Evolutionary conservation across 2,113 vertebrate genomes (phyloP).

Genomic region (Lampris megalopsis): DNA sequence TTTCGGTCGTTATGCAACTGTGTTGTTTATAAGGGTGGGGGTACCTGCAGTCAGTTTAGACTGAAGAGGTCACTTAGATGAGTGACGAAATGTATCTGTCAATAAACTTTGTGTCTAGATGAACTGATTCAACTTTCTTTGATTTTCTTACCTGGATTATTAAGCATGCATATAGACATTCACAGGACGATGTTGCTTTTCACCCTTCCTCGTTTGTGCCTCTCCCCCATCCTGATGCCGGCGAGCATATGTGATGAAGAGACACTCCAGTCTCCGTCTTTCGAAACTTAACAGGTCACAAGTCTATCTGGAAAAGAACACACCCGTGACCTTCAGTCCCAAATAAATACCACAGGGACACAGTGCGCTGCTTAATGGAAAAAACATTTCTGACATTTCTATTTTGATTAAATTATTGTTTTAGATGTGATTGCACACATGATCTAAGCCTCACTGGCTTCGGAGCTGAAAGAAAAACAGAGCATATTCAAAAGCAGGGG

Average conservation of each 20-base stretch:
- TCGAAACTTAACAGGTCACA: constrained; percentile 7
- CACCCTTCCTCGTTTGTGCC: background rate
- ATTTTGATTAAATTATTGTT: constrained; percentile 27
- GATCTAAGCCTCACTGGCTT: background rate
- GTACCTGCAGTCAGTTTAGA: too few relatives aligned
- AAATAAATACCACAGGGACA: constrained; percentile 19
- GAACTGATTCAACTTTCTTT: too few relatives aligned
- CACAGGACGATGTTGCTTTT: background rate
- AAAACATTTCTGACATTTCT: constrained; percentile 5
- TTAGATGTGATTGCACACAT: constrained; percentile 31
- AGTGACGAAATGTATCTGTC: too few relatives aligned
- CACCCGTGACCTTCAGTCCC: constrained; percentile 30
- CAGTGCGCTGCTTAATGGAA: background rate
- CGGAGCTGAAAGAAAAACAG: constrained; percentile 21
- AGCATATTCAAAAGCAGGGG: background rate
- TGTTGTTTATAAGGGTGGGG: too few relatives aligned
- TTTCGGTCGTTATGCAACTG: too few relatives aligned
- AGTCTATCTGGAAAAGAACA: constrained; percentile 7
- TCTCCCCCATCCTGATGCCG: background rate
- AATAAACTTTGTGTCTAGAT: too few relatives aligned
- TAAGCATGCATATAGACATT: too few relatives aligned
- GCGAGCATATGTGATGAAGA: background rate
- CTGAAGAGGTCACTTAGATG: too few relatives aligned
- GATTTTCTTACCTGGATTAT: too few relatives aligned
- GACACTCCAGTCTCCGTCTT: background rate